Evolutionary conservation across 2,888 invertebrate genomes (phyloP).

Genomic region (Tupiocoris notatus): DNA sequence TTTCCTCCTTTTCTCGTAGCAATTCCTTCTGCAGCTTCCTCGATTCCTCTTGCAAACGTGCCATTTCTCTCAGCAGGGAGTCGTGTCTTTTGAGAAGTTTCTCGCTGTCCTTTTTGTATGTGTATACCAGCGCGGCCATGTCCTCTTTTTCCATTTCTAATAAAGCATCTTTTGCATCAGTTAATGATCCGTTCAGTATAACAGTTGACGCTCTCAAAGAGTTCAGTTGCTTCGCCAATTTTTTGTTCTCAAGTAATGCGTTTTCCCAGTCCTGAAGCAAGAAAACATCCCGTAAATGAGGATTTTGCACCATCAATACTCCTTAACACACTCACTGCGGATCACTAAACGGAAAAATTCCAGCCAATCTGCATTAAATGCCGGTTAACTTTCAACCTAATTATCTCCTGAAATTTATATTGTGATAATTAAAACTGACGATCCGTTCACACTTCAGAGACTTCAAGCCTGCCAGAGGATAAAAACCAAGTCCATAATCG

Average conservation of each 20-base stretch:
- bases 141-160: neutral
- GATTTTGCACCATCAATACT: no score
- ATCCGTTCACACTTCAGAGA: no score
- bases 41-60: conserved; percentile 1
- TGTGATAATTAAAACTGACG: no score
- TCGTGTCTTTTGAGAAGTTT: neutral
- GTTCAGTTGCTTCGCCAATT: neutral
- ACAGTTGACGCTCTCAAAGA: neutral
- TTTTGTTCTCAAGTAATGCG: neutral
- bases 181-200: neutral
- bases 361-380: no score
- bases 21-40: neutral
- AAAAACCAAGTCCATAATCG: no score
- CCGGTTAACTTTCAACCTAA: no score
- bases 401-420: no score
- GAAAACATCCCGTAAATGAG: no score
- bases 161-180: neutral
- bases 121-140: conserved; percentile 3
- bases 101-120: conserved; percentile 4
- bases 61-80: neutral
- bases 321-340: no score
- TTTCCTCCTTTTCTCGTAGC: neutral
- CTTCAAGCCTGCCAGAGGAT: no score
- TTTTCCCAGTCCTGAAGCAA: conserved; percentile 14
- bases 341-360: no score